Evolutionary conservation across 2,888 invertebrate genomes (phyloP).

Genomic region (Fragum fragum): DNA sequence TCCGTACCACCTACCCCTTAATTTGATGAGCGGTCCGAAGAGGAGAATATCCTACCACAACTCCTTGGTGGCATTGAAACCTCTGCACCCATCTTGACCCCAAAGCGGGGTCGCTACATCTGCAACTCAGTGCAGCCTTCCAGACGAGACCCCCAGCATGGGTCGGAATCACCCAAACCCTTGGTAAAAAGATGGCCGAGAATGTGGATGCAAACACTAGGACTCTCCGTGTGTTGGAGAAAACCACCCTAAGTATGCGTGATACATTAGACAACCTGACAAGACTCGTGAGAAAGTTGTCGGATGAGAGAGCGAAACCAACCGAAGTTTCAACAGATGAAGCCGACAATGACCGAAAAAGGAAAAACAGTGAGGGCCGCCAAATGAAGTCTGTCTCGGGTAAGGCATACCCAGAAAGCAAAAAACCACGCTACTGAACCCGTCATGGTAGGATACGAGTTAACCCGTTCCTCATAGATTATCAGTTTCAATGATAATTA

Average conservation of each 20-base stretch:
- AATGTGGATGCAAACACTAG: background rate
- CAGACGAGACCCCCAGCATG: background rate
- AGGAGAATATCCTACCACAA: constrained; percentile 14
- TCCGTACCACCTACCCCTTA: background rate
- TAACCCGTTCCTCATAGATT: too few species aligned
- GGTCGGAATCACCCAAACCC: background rate
- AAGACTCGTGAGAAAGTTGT: constrained; percentile 9
- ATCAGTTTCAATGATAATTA: too few species aligned
- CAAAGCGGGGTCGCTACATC: background rate
- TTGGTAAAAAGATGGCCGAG: background rate
- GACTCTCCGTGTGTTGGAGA: constrained; percentile 1
- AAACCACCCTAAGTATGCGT: background rate
- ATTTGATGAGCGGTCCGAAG: background rate
- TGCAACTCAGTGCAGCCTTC: background rate
- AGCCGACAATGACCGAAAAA: background rate
- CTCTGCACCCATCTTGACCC: background rate
- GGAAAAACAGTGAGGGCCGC: background rate
- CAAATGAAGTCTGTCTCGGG: background rate
- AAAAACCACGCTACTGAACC: background rate
- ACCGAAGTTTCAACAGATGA: background rate
- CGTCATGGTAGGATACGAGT: background rate
- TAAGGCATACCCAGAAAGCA: background rate
- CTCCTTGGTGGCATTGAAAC: background rate
- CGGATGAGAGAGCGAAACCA: background rate
- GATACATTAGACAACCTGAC: constrained; percentile 10